Base-by-base conservation (phyloP, 2,888 invertebrate genomes). In the Drosophila siamana region DNA sequence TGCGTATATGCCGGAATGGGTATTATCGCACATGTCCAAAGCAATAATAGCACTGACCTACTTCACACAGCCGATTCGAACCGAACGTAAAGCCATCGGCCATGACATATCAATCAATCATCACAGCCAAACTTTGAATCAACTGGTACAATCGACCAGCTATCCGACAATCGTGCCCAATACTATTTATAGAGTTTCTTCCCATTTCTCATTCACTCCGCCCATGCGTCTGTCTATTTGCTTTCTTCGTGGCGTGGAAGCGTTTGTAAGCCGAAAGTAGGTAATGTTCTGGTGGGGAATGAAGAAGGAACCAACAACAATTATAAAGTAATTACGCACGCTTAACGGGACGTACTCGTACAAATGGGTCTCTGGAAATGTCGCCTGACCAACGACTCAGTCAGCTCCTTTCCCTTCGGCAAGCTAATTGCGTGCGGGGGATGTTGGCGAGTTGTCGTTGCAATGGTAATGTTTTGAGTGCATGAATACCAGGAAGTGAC, bases 71-170 rank as follows among this genome's bases (percentile, higher is more conserved):
- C n/a, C n/a, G n/a, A n/a, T n/a, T n/a, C n/a, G n/a, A 6, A 9
- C 22, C 9, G 9, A 33, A 41, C 33, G 6, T 16, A 50, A 63
- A 8, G 62, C 56, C 70, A 78, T 7, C 44, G 73, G 57, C 82
- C 85, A 64, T 87, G 82, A 87, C 85, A 87, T 72, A 59, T 87
- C 82, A 81, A 85, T 87, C 82, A 75, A 70, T 55, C 78, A 77
- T 50, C 30, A 50, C 16, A 24, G 24, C 9, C 40, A 46, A 66
- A 72, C 55, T 63, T 63, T 63, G 52, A 55, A 62, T 55, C 38
- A 26, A 26, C 26, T 26, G 26, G 2, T 40, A 44, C 46, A 47
- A 51, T 62, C 59, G 36, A 65, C 11, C 19, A 24, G n/a, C 36
- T 15, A 38, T 24, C 36, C 28, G 30, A 47, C 28, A 30, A 46